phyloP scores from a whole-genome alignment of 2,888 invertebrate species.

The Schrankia costaestrigalis region DNA sequence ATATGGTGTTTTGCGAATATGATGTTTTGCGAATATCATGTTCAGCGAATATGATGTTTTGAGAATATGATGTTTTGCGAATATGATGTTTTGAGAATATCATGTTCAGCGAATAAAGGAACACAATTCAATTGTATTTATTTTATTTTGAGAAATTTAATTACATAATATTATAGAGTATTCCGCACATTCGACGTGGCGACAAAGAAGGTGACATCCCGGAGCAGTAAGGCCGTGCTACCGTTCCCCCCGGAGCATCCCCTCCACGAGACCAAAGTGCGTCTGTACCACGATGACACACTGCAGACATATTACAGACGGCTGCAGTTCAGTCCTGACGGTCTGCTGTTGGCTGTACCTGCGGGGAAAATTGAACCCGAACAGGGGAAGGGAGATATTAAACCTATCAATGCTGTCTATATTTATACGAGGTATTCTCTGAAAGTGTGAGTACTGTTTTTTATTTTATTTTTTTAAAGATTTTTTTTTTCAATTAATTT shows the following conservation, averaged over 20 bases:
- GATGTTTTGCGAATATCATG: no score
- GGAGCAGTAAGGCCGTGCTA: conserved; percentile 83
- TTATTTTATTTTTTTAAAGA: not conserved
- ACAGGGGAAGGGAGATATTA: conserved; percentile 78
- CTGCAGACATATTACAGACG: conserved; percentile 96
- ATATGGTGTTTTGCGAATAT: no score
- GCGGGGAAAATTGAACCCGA: conserved; percentile 90
- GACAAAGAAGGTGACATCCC: conserved; percentile 84
- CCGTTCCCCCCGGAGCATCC: conserved; percentile 80
- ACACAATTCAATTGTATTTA: no score
- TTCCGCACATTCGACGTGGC: conserved; percentile 85
- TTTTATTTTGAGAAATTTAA: not conserved
- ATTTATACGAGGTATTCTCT: conserved; percentile 81
- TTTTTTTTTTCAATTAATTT: no score
- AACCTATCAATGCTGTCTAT: conserved; percentile 79
- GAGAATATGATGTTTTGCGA: no score
- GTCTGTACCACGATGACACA: conserved; percentile 95
- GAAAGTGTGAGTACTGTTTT: conserved; percentile 80
- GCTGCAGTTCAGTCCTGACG: conserved; percentile 94
- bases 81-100: no score
- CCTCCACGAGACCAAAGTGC: conserved; percentile 81
- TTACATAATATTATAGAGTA: no score
- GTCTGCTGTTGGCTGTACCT: conserved; percentile 93
- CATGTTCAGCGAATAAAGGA: no score
- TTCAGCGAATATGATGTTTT: no score